Evolutionary conservation across 92 coral and sea anemone genomes (phyloP).

Genomic region (Bergia puertoricense): DNA sequence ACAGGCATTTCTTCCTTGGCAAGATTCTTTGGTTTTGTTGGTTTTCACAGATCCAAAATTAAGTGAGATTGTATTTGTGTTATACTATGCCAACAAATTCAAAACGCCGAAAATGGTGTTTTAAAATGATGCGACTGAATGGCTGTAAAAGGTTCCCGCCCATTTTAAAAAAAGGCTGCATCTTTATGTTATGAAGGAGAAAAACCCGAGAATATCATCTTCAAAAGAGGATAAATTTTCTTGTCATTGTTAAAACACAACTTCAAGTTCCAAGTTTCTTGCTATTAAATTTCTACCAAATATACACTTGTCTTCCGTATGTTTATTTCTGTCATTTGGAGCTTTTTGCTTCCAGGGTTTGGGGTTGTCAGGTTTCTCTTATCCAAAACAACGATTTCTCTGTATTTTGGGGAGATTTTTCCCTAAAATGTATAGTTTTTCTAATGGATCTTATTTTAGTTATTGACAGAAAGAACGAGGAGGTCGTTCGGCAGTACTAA

Average conservation of each 20-base stretch:
- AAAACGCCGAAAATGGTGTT: neutral
- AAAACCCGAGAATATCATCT: neutral
- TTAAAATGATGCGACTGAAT: neutral
- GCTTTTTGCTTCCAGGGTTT: neutral
- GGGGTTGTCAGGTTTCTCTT: neutral
- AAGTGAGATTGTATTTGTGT: neutral
- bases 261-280: neutral
- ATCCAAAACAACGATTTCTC: neutral
- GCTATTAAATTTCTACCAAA: neutral
- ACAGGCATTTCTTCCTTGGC: neutral
- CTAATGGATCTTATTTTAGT: neutral
- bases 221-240: neutral
- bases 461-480: slow-evolving; percentile 11
- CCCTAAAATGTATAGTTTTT: slow-evolving; percentile 6
- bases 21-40: neutral
- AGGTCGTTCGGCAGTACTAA: neutral
- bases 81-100: neutral
- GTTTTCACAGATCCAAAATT: neutral
- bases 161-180: neutral
- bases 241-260: neutral
- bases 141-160: neutral
- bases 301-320: neutral
- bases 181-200: neutral
- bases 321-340: neutral
- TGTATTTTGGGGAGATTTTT: neutral